These are phyloP conservation scores for Falcaria lacertinaria DNA, from an alignment of 2,888 invertebrate genomes.

Conservation along the genomic window DNA sequence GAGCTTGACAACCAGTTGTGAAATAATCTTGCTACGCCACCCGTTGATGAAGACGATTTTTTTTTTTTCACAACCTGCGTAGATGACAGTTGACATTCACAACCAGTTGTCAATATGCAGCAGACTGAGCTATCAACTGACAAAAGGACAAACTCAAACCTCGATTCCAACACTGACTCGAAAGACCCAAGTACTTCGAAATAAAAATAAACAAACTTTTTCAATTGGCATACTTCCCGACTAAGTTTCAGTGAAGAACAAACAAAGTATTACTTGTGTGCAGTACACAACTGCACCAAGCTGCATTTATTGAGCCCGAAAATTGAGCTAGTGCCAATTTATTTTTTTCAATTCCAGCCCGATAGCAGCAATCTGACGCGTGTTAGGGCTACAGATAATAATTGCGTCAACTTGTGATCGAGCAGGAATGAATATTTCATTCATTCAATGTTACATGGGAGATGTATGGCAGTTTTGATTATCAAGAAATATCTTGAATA, in stretches of 20 bases:
- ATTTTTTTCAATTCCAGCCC: constrained; percentile 56
- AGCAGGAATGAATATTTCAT: too few species aligned
- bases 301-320: constrained; percentile 62
- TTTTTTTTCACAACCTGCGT: too few species aligned
- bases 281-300: constrained; percentile 48
- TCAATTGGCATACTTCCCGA: constrained; percentile 58
- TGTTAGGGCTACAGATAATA: constrained; percentile 24
- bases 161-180: constrained; percentile 6
- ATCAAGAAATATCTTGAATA: too few species aligned
- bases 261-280: constrained; percentile 27
- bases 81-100: too few species aligned
- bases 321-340: constrained; percentile 69
- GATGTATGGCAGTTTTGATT: too few species aligned
- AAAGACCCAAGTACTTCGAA: constrained; percentile 30
- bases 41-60: too few species aligned
- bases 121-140: background rate
- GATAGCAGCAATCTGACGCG: constrained; percentile 18
- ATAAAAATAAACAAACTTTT: constrained; percentile 46
- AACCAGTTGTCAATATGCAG: too few species aligned
- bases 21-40: too few species aligned
- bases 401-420: too few species aligned
- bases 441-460: too few species aligned
- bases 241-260: constrained; percentile 41
- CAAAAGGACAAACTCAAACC: background rate
- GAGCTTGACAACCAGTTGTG: too few species aligned